Base-by-base conservation (phyloP, 1,140 invertebrate species). In the Rhizoglyphus robini region DNA sequence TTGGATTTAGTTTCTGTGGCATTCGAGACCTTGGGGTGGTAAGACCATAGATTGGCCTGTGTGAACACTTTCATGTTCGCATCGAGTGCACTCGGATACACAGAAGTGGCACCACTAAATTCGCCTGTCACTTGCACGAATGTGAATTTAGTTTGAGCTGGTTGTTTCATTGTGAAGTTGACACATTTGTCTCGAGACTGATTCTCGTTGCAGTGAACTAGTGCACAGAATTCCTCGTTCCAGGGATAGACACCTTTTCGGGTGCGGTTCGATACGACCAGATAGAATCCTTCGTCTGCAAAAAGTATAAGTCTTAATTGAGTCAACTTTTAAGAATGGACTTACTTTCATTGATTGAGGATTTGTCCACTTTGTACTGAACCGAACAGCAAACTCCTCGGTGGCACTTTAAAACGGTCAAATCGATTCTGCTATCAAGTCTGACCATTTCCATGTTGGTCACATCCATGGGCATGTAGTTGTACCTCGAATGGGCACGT, bases 381-480 rank as follows among this genome's bases (percentile, higher is more conserved):
- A 70, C 32, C 1, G 20, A 29, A 30, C 70, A 70, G 36, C 70
- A 69, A n/a, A 70, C 54, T 1, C 63, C 57, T 38, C 65, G 32
- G 34, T 60, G 20, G 27, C 70, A 70, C 2, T 29, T 13, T 59
- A 61, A 20, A 23, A n/a, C n/a, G n/a, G 68, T 13, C 13, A 29
- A 4, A 4, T 29, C 65, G 20, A 47, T 27, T 0, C 20, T 49
- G 30, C 36, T 11, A 20, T 66, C 38, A 1, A 70, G 23, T 36
- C 64, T 65, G 1, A 46, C 18, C 27, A 67, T 48, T 23, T 32
- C 23, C 4, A 29, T 20, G n/a, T 62, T n/a, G 1, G 2, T 34
- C 63, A 65, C n/a, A 38, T 65, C 46, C 30, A 62, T 65, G 4
- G 11, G 23, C 2, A 3, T 8, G 20, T 62, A 32, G 23, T 60